Base-by-base conservation (phyloP, 1,140 invertebrate genomes). In the Formica exsecta region DNA sequence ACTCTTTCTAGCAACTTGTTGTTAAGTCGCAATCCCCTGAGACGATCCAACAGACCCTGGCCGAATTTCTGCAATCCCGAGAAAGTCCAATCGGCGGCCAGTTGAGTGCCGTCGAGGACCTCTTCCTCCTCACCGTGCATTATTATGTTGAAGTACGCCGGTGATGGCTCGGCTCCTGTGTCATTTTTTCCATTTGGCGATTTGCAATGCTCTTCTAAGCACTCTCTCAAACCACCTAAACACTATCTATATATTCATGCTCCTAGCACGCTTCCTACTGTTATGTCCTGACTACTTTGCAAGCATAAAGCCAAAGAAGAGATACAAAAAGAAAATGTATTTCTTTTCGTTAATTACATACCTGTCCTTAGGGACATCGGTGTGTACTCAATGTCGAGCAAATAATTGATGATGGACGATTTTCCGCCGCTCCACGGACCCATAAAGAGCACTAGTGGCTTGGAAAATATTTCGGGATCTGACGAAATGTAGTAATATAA, bases 371-470 rank as follows among this genome's bases (percentile, higher is more conserved):
- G 95, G 70, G 98, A 97, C 92, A 96, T 97, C 88, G 97, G 96
- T 6, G 97, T 98, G 93, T 97, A 98, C 94, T 99, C 98, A 86
- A 97, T 97, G 83, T 98, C 97, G 19, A 98, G 96, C 68, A 99
- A 95, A 95, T 99, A 99, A 95, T 99, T 99, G 71, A 99, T 97
- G 86, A 99, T 98, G 11, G 98, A 98, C 4, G 98, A 99, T 95
- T 99, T 99, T 89, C 98, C 98, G 87, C 98, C 98, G 92, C 98
- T 98, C 98, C 98, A 99, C 32, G 98, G 98, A 54, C 98, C 98
- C 97, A 99, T 98, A 91, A 99, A 98, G 0, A 99, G 95, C 62
- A 99, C 96, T 92, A 99, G 95, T 9, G 98, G 98, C 93, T 99
- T 99, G 0, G 98, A 98, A 94, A 99, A 98, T 93, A 99, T 98